These are phyloP conservation scores for Pandemis corylana DNA, from an alignment of 2,888 invertebrate species.

Conservation along the genomic window DNA sequence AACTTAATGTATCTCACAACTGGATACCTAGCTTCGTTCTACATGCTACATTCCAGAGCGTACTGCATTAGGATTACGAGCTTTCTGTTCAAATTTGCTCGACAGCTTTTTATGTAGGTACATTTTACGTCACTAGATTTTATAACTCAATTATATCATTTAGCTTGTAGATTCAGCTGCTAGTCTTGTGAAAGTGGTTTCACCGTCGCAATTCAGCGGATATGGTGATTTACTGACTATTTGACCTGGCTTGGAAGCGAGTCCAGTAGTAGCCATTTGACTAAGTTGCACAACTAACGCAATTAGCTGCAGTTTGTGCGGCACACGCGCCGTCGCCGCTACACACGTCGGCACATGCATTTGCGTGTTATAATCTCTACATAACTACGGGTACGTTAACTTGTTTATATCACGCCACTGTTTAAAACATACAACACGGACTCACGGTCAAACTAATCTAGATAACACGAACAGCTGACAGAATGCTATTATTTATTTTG, in stretches of 20 bases:
- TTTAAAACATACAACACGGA: constrained; percentile 45
- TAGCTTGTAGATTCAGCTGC: background rate
- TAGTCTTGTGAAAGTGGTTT: constrained; percentile 43
- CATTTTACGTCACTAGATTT: background rate
- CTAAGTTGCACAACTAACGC: constrained; percentile 54
- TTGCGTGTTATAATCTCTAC: constrained; percentile 52
- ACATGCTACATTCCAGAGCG: constrained; percentile 16
- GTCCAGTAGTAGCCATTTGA: constrained; percentile 44
- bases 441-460: constrained; percentile 25
- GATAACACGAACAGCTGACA: background rate
- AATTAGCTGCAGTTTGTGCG: constrained; percentile 52
- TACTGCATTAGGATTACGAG: background rate
- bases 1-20: constrained; percentile 39
- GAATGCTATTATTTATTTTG: constrained; percentile 6
- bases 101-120: constrained; percentile 12
- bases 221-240: constrained; percentile 56
- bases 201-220: constrained; percentile 50
- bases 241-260: constrained; percentile 64
- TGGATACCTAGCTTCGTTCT: constrained; percentile 45
- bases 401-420: constrained; percentile 56
- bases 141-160: constrained; percentile 2
- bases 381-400: constrained; percentile 48
- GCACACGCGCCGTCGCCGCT: constrained; percentile 48
- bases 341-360: constrained; percentile 36
- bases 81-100: constrained; percentile 19